Conservation (phyloP, 2,797 vertebrate species). For the Centropyge bicolor region DNA sequence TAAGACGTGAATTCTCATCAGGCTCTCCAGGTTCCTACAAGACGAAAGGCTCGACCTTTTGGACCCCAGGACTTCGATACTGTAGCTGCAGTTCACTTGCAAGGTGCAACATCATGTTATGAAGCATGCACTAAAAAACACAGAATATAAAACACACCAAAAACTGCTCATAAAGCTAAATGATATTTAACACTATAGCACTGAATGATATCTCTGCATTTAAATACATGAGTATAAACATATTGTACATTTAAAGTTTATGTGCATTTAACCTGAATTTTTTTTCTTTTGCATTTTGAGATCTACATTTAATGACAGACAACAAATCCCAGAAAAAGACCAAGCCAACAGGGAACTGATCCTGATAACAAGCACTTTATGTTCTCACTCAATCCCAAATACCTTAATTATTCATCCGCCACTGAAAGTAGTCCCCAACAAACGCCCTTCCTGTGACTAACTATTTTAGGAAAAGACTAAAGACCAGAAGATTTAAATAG, state of each 20-base stretch:
- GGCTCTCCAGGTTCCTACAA: constrained; percentile 13
- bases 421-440: too few relatives aligned
- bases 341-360: neutral
- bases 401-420: too few relatives aligned
- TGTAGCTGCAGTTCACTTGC: neutral
- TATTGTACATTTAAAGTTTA: neutral
- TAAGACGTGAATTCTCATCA: constrained; percentile 17
- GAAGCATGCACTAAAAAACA: neutral
- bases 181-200: neutral
- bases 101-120: neutral
- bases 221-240: neutral
- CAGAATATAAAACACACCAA: neutral
- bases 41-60: constrained; percentile 8
- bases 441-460: too few relatives aligned
- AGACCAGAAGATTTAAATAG: neutral
- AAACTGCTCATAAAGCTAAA: too few relatives aligned
- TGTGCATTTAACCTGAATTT: too few relatives aligned
- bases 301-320: neutral
- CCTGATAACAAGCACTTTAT: neutral
- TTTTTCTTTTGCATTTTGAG: neutral
- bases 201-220: neutral
- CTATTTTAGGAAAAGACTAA: neutral
- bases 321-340: neutral
- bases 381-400: too few relatives aligned
- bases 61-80: neutral